phyloP scores from a whole-genome alignment of 1,140 invertebrate species.

The Caerostris darwini region DNA sequence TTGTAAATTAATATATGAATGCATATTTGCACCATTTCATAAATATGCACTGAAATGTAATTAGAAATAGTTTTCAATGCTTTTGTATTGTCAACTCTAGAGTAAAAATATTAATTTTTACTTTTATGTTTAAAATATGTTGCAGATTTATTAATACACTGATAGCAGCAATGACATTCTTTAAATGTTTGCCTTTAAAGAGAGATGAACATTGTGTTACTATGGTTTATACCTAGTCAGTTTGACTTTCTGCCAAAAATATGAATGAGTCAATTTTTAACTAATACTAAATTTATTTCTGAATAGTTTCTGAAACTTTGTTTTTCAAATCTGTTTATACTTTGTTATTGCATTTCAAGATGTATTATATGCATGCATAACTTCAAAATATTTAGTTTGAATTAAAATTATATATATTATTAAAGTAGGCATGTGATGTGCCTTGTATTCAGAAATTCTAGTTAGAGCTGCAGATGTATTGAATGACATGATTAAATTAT shows the following conservation, averaged over 20 bases:
- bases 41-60: neutral
- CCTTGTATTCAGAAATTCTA: neutral
- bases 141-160: neutral
- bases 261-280: neutral
- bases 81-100: neutral
- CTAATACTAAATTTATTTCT: neutral
- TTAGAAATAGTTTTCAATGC: neutral
- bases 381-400: neutral
- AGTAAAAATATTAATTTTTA: neutral
- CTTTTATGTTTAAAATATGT: neutral
- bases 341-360: neutral
- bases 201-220: neutral
- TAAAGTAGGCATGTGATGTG: conserved; percentile 2
- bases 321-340: conserved; percentile 7
- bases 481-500: neutral
- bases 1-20: neutral
- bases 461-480: neutral
- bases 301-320: neutral
- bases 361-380: neutral
- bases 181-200: neutral
- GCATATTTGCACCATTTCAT: neutral
- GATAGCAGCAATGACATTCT: neutral
- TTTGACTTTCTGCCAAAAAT: conserved; percentile 34
- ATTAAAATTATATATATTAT: conserved; percentile 7
- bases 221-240: conserved; percentile 1